phyloP scores from a whole-genome alignment of 2,113 vertebrate genomes.

The Dissostichus mawsoni region DNA sequence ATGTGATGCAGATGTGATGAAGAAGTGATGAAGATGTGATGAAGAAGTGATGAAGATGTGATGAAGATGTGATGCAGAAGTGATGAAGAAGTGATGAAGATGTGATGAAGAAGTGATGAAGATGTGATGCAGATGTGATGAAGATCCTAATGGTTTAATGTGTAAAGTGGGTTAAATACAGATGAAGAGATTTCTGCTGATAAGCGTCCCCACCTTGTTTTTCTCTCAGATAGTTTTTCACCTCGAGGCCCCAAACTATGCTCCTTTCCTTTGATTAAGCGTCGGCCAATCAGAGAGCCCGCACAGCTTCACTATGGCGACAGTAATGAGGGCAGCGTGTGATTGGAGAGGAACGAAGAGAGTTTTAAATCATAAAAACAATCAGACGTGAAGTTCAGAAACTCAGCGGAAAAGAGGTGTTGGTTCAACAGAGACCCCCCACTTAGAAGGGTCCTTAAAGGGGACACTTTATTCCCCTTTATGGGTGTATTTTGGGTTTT shows the following conservation, averaged over 20 bases:
- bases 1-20: too few species aligned
- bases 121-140: constrained; percentile 15
- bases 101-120: too few species aligned
- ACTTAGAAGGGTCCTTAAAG: constrained; percentile 36
- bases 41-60: constrained; percentile 20
- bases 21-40: too few species aligned
- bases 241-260: constrained; percentile 65
- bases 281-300: constrained; percentile 67
- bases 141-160: constrained; percentile 49
- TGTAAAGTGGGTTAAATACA: constrained; percentile 54
- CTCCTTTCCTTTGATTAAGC: constrained; percentile 69
- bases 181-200: constrained; percentile 50
- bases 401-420: constrained; percentile 33
- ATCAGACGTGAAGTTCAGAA: constrained; percentile 27
- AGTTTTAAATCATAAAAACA: constrained; percentile 52
- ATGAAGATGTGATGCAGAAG: too few species aligned
- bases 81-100: too few species aligned
- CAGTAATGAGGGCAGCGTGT: constrained; percentile 67
- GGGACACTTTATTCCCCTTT: constrained; percentile 15
- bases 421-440: constrained; percentile 39
- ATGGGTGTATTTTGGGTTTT: too few species aligned
- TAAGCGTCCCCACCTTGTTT: constrained; percentile 44
- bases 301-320: constrained; percentile 77
- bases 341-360: constrained; percentile 47
- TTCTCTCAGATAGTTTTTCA: background rate